These are phyloP conservation scores for Malurus melanocephalus DNA, from an alignment of 2,113 vertebrate species.

Conservation along the genomic window DNA sequence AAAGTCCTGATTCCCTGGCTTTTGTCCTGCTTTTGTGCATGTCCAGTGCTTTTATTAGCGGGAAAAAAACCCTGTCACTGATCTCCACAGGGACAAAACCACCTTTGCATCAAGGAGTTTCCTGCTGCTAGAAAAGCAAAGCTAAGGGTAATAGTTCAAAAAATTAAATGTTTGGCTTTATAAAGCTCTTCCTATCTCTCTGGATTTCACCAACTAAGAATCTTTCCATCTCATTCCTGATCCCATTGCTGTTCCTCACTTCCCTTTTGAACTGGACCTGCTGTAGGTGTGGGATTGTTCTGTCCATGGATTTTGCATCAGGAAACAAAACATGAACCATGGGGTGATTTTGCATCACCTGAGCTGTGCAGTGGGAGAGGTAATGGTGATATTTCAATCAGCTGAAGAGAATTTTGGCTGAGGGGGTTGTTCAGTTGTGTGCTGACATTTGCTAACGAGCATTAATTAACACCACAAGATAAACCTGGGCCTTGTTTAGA, in stretches of 20 bases:
- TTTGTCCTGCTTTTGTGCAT: background rate
- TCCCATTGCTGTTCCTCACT: rapidly evolving
- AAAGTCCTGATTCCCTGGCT: background rate
- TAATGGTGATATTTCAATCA: background rate
- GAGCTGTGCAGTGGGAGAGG: background rate
- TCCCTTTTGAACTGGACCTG: background rate
- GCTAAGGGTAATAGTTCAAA: background rate
- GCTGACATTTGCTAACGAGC: background rate
- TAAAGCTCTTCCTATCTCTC: background rate
- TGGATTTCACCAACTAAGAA: background rate
- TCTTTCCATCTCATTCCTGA: background rate
- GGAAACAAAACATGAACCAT: too few species aligned
- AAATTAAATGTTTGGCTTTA: background rate
- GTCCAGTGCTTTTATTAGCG: background rate
- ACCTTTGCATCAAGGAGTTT: background rate
- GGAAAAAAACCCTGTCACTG: background rate
- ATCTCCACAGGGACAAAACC: background rate
- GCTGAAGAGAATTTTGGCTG: background rate
- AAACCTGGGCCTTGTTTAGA: background rate
- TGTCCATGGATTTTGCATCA: background rate
- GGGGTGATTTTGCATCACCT: background rate
- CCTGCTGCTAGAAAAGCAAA: background rate
- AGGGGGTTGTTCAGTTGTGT: background rate
- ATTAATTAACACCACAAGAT: background rate
- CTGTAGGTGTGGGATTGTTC: background rate